Base-by-base conservation (phyloP, 2,113 vertebrate genomes). In the Anser brachyrhynchus region DNA sequence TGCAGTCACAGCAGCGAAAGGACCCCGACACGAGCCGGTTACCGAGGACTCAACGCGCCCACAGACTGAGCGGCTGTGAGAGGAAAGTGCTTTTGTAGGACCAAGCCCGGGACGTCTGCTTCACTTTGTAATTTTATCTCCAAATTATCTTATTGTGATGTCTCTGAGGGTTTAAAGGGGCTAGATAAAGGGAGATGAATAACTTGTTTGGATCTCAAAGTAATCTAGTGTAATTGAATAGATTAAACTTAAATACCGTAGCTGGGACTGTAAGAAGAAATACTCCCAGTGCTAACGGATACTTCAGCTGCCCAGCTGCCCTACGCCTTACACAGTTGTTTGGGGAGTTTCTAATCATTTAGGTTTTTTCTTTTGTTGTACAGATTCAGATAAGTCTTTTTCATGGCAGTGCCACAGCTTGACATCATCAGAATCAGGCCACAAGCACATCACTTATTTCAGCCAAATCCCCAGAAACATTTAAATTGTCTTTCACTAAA, bases 151-250 rank as follows among this genome's bases (percentile, higher is more conserved):
- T 71, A 17, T 16, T 51, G 55, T 37, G 54, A 1, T 35, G 87
- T 92, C 85, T 90, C 75, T 52, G 82, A 85, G 64, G 37, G 17
- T 75, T 90, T 87, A 80, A 75, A 59, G 37, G 54, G 46, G 17
- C 35, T 83, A 90, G 79, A 80, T 90, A 92, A 92, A 37, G 41
- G 23, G 58, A 49, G 31, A 14, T 16, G 35, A 72, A 58, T 28
- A 21, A 78, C 35, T 87, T 85, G 62, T 69, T 82, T 59, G 57
- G 79, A 85, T 93, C 49, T 88, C 58, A 79, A 65, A 79, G 82
- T 81, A 95, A 91, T 85, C 84, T 87, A 61, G 72, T 8, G 22
- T 73, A 94, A 79, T 72, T 93, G n/a, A 83, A 79, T 59, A 41
- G 57, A 94, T 83, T 76, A 69, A 90, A 46, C 17, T 85, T 93